Evolutionary conservation across 2,888 invertebrate genomes (phyloP).

Genomic region (Mythimna vitellina): DNA sequence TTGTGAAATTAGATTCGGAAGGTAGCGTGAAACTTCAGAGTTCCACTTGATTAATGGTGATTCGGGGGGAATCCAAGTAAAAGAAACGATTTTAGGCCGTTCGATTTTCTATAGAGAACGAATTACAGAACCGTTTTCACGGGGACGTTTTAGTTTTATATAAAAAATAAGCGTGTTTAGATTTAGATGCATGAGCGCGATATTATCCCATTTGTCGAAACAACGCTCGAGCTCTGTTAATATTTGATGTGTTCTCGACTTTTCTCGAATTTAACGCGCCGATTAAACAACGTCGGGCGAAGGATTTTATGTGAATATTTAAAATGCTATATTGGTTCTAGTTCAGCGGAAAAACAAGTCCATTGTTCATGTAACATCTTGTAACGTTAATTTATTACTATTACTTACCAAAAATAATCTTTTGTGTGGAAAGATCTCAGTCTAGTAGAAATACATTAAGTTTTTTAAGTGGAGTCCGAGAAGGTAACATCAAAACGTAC

Average conservation of each 20-base stretch:
- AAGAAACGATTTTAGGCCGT: conserved; percentile 82
- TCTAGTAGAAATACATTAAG: conserved; percentile 47
- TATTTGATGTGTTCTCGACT: conserved; percentile 90
- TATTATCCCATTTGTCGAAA: conserved; percentile 88
- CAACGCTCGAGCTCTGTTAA: conserved; percentile 85
- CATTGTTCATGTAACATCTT: conserved; percentile 78
- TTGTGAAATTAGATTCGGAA: conserved; percentile 89
- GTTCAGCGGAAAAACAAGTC: conserved; percentile 80
- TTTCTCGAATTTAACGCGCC: conserved; percentile 89
- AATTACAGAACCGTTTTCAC: conserved; percentile 74
- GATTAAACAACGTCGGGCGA: conserved; percentile 88
- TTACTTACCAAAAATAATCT: conserved; percentile 61
- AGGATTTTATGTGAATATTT: conserved; percentile 89
- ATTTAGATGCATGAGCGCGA: conserved; percentile 85
- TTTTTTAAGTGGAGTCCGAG: conserved; percentile 43
- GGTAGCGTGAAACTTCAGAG: conserved; percentile 86
- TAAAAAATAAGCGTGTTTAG: conserved; percentile 77
- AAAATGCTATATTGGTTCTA: conserved; percentile 89
- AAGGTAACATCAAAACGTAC: conserved; percentile 25
- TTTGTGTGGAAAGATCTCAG: conserved; percentile 56
- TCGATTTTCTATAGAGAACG: conserved; percentile 77
- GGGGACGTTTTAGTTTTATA: conserved; percentile 70
- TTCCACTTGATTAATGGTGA: conserved; percentile 89
- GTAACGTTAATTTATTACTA: conserved; percentile 71
- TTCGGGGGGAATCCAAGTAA: conserved; percentile 78